A percentile compares a stretch with the other conserved stretches of the same genome.
Conservation (phyloP, 2,797 vertebrate species). For the Esox lucius region DNA sequence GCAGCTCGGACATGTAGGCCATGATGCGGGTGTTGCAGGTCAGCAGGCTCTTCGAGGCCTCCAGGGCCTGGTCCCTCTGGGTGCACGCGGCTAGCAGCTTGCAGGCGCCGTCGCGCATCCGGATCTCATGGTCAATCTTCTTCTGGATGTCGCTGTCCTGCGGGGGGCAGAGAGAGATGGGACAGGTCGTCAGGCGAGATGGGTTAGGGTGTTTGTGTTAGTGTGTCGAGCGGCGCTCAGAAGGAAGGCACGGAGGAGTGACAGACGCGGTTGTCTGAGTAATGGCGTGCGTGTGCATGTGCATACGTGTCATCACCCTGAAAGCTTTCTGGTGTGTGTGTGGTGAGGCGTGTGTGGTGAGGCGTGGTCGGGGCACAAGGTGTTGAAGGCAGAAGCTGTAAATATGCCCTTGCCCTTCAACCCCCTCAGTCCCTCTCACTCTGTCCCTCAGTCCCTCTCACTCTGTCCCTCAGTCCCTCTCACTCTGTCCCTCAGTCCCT, state of each 20-base stretch:
- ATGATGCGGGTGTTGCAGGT: slow-evolving; percentile 89
- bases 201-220: no score
- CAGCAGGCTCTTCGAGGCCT: slow-evolving; percentile 88
- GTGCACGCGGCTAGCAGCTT: slow-evolving; percentile 91
- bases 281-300: neutral
- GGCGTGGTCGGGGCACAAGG: neutral
- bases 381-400: slow-evolving; percentile 25
- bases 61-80: slow-evolving; percentile 87
- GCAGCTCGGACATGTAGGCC: slow-evolving; percentile 92
- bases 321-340: slow-evolving; percentile 30
- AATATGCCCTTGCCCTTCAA: slow-evolving; percentile 35
- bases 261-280: neutral
- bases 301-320: slow-evolving; percentile 5
- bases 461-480: no score
- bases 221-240: neutral
- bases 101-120: slow-evolving; percentile 90
- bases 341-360: slow-evolving; percentile 1
- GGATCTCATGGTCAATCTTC: slow-evolving; percentile 92
- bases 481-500: slow-evolving; percentile 1
- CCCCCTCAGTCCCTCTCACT: slow-evolving; percentile 19
- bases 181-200: neutral
- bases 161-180: slow-evolving; percentile 9
- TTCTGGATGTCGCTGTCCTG: slow-evolving; percentile 93
- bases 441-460: slow-evolving; percentile 50
- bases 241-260: neutral